Base-by-base conservation (phyloP, 2,113 vertebrate species). In the Turnix velox region DNA sequence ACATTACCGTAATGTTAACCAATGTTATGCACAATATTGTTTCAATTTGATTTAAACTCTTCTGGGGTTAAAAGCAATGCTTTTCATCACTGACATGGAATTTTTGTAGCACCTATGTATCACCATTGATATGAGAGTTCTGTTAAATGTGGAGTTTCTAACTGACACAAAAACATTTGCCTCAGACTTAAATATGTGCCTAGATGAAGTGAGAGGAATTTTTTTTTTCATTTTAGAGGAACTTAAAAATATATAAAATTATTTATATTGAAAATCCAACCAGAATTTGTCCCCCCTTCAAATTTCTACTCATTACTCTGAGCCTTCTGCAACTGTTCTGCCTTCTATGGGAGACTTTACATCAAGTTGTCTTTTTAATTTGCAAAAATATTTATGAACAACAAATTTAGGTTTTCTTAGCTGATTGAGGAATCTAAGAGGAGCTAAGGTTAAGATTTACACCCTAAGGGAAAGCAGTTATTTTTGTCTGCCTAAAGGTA, bases 251-350 rank as follows among this genome's bases (percentile, higher is more conserved):
- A 11, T 18, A 16, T 28, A 8, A 73, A 87, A 40, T 14, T 0
- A 20, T 75, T 82, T 73, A 5, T 12, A 31, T 84, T 23, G 48
- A 52, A 40, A 35, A 2, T 37, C 18, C 25, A 49, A 10, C 5
- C 33, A 42, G 2, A 33, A 33, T 86, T 62, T 58, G 6, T 16
- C 4, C 18, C 5, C 2, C 0, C 6, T 1, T 0, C 9, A 25
- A 11, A 67, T 43, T 27, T 82, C 24, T 17, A 19, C 3, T 43
- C 12, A 20, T 3, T 51, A 49, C 23, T 30, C 24, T 1, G 1
- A 55, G 14, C 10, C 8, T 46, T 65, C 12, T 55, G 9, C 12
- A 73, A 35, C 20, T 2, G 0, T 30, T 62, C 13, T 46, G 6
- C 12, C 3, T 52, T 43, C 7, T 27, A 1, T 10, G 10, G 5